phyloP scores from a whole-genome alignment of 2,797 vertebrate species.

The Cottoperca gobio region DNA sequence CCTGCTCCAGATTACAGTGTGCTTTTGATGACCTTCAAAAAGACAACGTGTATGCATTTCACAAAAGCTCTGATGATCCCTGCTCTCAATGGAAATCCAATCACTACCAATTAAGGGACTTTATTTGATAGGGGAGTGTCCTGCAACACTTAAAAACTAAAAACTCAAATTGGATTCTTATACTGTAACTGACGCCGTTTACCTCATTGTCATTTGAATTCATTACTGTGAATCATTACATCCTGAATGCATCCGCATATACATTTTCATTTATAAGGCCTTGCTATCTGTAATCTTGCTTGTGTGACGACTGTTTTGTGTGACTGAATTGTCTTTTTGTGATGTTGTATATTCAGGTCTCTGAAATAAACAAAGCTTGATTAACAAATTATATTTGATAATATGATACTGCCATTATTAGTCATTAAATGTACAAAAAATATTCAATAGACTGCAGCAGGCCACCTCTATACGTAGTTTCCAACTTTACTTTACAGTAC shows the following conservation, averaged over 20 bases:
- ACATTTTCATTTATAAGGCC: not conserved
- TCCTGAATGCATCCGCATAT: not conserved
- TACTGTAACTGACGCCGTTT: not conserved
- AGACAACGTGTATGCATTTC: not conserved
- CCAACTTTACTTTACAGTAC: too few species aligned
- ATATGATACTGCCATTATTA: not conserved
- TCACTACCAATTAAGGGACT: not conserved
- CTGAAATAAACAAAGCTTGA: not conserved
- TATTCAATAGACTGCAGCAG: not conserved
- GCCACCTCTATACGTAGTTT: too few species aligned
- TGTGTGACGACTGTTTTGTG: not conserved
- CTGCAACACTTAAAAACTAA: not conserved
- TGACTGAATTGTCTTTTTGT: not conserved
- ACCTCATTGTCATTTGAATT: not conserved
- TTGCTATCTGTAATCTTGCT: not conserved
- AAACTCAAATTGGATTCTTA: not conserved
- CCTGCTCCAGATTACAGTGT: not conserved
- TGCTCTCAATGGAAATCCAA: conserved; percentile 1
- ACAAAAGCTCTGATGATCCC: not conserved
- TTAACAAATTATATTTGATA: not conserved
- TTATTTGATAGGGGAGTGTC: not conserved
- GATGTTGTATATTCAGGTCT: not conserved
- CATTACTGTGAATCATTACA: not conserved
- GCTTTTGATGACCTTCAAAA: not conserved
- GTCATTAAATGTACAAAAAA: conserved; percentile 2